Evolutionary conservation across 2,888 invertebrate species (phyloP).

Genomic region (Apamea crenata): DNA sequence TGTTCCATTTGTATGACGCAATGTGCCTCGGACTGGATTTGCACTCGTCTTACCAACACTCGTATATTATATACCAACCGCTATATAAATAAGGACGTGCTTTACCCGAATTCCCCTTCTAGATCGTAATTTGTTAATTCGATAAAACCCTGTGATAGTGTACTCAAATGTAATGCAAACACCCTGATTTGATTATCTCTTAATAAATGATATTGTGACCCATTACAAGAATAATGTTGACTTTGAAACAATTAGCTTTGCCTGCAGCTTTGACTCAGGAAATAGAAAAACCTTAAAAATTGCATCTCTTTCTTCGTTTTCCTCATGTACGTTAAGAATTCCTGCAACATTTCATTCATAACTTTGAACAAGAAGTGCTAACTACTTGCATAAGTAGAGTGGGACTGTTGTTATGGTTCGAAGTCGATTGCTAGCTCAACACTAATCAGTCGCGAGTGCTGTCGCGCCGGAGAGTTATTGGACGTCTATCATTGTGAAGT

Average conservation of each 20-base stretch:
- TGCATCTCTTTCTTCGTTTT: background rate
- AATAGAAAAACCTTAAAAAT: background rate
- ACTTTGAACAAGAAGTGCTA: constrained; percentile 36
- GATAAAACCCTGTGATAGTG: background rate
- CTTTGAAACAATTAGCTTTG: background rate
- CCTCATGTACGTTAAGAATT: constrained; percentile 2
- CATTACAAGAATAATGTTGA: too few relatives aligned
- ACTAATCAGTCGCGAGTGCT: constrained; percentile 45
- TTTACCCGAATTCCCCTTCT: constrained; percentile 32
- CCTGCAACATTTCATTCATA: constrained; percentile 30
- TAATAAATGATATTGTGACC: background rate
- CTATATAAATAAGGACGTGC: constrained; percentile 62
- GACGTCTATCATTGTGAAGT: constrained; percentile 71
- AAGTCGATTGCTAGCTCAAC: constrained; percentile 70
- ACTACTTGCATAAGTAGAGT: constrained; percentile 20
- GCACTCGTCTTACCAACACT: constrained; percentile 84
- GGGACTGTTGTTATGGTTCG: constrained; percentile 34
- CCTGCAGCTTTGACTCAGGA: background rate
- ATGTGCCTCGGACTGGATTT: constrained; percentile 85
- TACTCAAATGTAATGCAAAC: background rate
- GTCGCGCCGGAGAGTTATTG: constrained; percentile 65
- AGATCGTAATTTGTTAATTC: constrained; percentile 15
- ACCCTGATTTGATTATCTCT: background rate
- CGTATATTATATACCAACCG: constrained; percentile 69
- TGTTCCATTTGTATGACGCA: constrained; percentile 86